Percentiles rank a stretch among this genome's conserved stretches.
Evolutionary conservation across 1,140 invertebrate genomes (phyloP).

Genomic region (Micrasema longulum): DNA sequence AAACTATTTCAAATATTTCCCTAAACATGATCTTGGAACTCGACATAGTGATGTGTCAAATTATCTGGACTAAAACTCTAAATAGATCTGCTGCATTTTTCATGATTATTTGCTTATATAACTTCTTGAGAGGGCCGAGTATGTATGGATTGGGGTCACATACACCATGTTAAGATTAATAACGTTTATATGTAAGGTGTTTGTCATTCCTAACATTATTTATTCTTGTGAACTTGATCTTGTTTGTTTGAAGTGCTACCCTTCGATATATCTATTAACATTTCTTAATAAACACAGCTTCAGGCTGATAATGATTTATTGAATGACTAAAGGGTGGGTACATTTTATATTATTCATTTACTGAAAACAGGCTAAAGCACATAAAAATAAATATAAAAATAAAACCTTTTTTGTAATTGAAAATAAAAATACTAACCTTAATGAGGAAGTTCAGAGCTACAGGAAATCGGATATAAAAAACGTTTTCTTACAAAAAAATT

Average conservation of each 20-base stretch:
- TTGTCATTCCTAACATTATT: not conserved
- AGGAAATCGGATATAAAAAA: no score
- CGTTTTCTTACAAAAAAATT: no score
- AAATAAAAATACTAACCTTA: no score
- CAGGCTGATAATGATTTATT: no score
- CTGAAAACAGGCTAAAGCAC: no score
- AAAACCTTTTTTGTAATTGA: no score
- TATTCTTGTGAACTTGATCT: conserved; percentile 19
- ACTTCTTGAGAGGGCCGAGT: not conserved
- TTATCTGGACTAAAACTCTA: not conserved
- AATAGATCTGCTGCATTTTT: conserved; percentile 1
- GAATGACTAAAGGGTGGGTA: no score
- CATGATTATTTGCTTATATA: conserved; percentile 13
- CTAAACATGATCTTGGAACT: conserved; percentile 3
- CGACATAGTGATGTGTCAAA: not conserved
- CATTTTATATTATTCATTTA: no score
- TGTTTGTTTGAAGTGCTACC: not conserved
- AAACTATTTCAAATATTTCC: conserved; percentile 7
- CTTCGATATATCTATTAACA: no score
- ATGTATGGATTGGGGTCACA: conserved; percentile 11
- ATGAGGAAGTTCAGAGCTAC: no score
- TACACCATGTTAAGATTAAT: conserved; percentile 7
- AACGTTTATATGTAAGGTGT: not conserved
- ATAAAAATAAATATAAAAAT: no score
- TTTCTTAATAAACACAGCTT: no score